Evolutionary conservation across 2,797 vertebrate species (phyloP).

Genomic region (Echiichthys vipera): DNA sequence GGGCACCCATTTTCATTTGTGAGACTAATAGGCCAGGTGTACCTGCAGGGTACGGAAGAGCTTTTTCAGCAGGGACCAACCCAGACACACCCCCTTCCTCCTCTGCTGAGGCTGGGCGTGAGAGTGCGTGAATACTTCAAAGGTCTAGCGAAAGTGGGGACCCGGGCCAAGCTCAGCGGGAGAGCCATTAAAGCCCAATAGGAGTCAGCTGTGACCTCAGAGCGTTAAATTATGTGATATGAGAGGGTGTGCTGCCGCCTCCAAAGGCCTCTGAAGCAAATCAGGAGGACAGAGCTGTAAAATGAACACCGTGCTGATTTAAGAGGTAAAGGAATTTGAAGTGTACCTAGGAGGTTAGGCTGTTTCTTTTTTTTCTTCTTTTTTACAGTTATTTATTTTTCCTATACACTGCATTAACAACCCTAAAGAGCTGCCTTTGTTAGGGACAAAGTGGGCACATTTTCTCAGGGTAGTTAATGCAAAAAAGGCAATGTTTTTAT

Average conservation of each 20-base stretch:
- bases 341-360: constrained; percentile 19
- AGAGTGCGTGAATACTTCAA: constrained; percentile 70
- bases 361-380: background rate
- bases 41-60: constrained; percentile 63
- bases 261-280: constrained; percentile 44
- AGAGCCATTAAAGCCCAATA: constrained; percentile 72
- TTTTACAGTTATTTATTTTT: constrained; percentile 3
- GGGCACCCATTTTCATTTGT: constrained; percentile 75
- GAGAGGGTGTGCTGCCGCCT: constrained; percentile 62
- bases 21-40: constrained; percentile 81
- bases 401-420: background rate
- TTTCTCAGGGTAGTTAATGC: no score
- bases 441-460: no score
- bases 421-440: no score
- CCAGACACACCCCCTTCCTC: constrained; percentile 60
- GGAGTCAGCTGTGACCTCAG: constrained; percentile 77
- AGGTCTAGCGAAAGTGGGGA: constrained; percentile 60
- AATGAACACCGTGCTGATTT: constrained; percentile 69
- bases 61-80: constrained; percentile 39
- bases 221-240: constrained; percentile 72
- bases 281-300: constrained; percentile 61
- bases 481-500: background rate
- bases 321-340: constrained; percentile 65
- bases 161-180: constrained; percentile 63
- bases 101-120: constrained; percentile 27